Evolutionary conservation across 2,888 invertebrate species (phyloP).

Genomic region (Poecilus cupreus): DNA sequence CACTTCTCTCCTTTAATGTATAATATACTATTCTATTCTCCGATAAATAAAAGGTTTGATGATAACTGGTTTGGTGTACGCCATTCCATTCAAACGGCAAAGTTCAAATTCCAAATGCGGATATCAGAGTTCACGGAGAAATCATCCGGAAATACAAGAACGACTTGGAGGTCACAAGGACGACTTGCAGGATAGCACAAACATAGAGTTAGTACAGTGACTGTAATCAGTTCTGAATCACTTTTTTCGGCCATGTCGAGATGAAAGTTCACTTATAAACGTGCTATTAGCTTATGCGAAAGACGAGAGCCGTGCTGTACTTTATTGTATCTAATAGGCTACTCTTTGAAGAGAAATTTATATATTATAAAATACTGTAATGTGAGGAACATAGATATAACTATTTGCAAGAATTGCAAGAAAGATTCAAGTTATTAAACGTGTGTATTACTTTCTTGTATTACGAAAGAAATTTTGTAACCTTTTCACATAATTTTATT

Average conservation of each 20-base stretch:
- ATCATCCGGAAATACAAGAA: background rate
- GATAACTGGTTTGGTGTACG: background rate
- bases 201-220: background rate
- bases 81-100: background rate
- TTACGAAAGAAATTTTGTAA: too few relatives aligned
- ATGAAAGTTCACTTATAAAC: background rate
- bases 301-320: background rate
- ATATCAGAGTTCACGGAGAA: conserved; percentile 22
- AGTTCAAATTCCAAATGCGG: conserved; percentile 20
- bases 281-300: background rate
- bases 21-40: too few relatives aligned
- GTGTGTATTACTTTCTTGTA: too few relatives aligned
- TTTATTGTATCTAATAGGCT: background rate
- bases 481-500: too few relatives aligned
- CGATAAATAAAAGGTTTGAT: background rate
- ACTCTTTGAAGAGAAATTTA: background rate
- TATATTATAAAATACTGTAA: background rate
- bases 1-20: too few relatives aligned
- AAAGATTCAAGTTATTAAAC: too few relatives aligned
- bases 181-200: background rate
- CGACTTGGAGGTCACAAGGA: background rate
- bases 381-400: background rate
- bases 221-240: conserved; percentile 9
- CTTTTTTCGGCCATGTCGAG: background rate
- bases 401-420: background rate